These are phyloP conservation scores for Rhinichthys osculus DNA, from an alignment of 2,797 vertebrate species.

Conservation along the genomic window DNA sequence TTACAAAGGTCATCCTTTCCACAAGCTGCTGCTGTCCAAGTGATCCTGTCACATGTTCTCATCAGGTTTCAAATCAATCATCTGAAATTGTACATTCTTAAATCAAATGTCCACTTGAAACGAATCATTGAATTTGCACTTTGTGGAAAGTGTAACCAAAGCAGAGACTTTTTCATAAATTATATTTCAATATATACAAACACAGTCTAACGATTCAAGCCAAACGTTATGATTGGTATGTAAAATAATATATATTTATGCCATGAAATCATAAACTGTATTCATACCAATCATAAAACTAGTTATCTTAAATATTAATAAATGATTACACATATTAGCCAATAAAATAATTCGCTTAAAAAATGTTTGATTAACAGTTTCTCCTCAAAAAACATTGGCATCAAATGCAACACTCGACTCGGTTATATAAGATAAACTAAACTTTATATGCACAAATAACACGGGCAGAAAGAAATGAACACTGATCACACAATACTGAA, in stretches of 20 bases:
- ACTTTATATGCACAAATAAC: conserved; percentile 16
- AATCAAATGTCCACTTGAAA: not conserved
- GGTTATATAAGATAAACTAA: not conserved
- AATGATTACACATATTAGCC: not conserved
- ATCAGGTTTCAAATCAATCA: not conserved
- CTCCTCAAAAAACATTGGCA: not conserved
- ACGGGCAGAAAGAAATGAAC: conserved; percentile 1
- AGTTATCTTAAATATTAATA: not conserved
- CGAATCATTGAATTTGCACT: conserved; percentile 17
- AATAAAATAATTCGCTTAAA: not conserved
- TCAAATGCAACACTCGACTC: conserved; percentile 32
- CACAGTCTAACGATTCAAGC: conserved; percentile 34
- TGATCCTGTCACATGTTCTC: not conserved
- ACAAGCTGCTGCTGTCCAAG: conserved; percentile 51
- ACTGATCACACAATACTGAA: conserved; percentile 9
- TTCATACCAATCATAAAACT: conserved; percentile 31
- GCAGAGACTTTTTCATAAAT: conserved; percentile 15
- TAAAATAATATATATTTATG: conserved; percentile 23
- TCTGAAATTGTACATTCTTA: not conserved
- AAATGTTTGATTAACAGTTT: conserved; percentile 14
- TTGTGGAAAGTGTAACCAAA: conserved; percentile 57
- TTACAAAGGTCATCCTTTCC: conserved; percentile 49
- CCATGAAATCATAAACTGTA: conserved; percentile 2
- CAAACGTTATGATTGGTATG: conserved; percentile 25
- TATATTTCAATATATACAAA: conserved; percentile 43